Evolutionary conservation across 2,113 vertebrate genomes (phyloP), one percentile per base, ranked within the genome.

Genomic region (Tenebrosternarchus preto): DNA sequence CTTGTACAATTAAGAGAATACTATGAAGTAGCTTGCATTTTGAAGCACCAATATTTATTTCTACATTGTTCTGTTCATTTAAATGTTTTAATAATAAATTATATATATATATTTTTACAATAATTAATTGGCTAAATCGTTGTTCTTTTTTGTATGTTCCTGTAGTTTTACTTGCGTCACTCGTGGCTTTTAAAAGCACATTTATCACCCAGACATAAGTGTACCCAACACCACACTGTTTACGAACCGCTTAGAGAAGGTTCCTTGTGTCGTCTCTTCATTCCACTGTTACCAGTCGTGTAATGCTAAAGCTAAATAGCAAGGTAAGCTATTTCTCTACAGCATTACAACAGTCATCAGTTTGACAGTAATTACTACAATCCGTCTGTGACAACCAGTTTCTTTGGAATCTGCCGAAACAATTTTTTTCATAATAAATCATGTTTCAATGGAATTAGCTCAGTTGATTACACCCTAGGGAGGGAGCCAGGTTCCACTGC

Each of bases 371-470:
- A 67, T 67, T 33, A 67, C 64, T n/a, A 8, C 36, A 5, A 25
- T 25, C 31, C 56, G 0, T 33, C 29, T 11, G 15, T 27, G 22
- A 9, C 25, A 31, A 0, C 29, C 19, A 4, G 29, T 29, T 56
- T 33, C 27, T n/a, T 5, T 19, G 33, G 29, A 33, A 7, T 19
- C 12, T 19, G 5, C 63, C 19, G 20, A 36, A 50, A 5, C 29
- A 59, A 36, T 59, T 43, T 39, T 75, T 15, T 24, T 61, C 24
- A 63, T 61, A 50, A 63, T 76, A 24, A 63, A 29, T 27, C 60
- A 76, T 15, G 9, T 20, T 78, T 39, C 39, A 20, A 68, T 68
- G 29, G 63, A 31, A 82, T 82, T 78, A 64, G 39, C 64, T 50
- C 33, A 22, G 24, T 75, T 75, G 57, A 78, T 78, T 74, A 33